Conservation (phyloP, 2,888 invertebrate genomes). For the Molanna angustata region DNA sequence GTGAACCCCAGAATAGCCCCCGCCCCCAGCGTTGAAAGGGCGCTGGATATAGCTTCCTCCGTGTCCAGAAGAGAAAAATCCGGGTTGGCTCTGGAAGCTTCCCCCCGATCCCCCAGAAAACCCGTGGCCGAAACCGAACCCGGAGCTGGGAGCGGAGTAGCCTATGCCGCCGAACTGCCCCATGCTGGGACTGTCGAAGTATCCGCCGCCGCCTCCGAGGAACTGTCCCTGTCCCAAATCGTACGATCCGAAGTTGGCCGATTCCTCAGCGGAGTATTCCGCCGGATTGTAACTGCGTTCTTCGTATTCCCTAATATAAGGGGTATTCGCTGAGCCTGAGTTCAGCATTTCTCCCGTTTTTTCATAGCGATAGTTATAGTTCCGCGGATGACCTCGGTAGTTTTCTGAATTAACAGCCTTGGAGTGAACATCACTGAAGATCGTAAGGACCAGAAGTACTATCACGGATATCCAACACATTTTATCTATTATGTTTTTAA, state of each 20-base stretch:
- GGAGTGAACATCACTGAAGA: conserved; percentile 11
- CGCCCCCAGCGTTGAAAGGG: conserved; percentile 35
- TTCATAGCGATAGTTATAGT: conserved; percentile 41
- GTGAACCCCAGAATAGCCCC: conserved; percentile 41
- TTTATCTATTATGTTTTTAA: no score
- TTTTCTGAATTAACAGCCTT: not conserved
- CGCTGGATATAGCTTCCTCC: conserved; percentile 34
- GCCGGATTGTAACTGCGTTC: conserved; percentile 60
- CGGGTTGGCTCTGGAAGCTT: conserved; percentile 27
- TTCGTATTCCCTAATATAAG: conserved; percentile 52
- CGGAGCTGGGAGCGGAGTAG: conserved; percentile 38
- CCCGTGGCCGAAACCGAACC: conserved; percentile 37
- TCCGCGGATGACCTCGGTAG: conserved; percentile 29
- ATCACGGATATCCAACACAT: no score
- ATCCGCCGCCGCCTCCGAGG: conserved; percentile 28
- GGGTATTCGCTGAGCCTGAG: conserved; percentile 40
- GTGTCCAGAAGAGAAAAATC: conserved; percentile 24
- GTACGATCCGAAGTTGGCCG: conserved; percentile 37
- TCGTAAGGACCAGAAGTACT: conserved; percentile 22
- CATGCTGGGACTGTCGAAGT: conserved; percentile 16
- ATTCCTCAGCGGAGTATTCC: conserved; percentile 34
- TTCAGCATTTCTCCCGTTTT: conserved; percentile 43
- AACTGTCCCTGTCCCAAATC: conserved; percentile 30
- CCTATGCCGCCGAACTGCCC: conserved; percentile 26
- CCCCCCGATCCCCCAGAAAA: conserved; percentile 30